A percentile compares a stretch with the other conserved stretches of the same genome.
Evolutionary conservation across 2,888 invertebrate species (phyloP).

Genomic region (Dynastes maya): DNA sequence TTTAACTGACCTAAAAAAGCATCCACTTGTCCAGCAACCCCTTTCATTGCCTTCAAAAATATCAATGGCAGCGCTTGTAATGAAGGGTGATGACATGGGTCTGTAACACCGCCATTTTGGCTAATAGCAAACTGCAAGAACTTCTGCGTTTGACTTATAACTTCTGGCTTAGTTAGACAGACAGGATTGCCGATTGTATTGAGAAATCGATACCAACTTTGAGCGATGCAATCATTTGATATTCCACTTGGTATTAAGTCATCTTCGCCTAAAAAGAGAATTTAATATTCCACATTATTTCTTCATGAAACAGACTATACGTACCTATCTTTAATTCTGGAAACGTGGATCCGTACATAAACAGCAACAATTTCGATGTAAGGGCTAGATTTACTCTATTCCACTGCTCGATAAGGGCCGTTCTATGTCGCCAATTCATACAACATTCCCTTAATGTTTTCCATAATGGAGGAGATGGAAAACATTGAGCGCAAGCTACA

Average conservation of each 20-base stretch:
- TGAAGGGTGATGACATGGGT: conserved; percentile 94
- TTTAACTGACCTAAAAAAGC: conserved; percentile 88
- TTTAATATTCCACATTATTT: neutral
- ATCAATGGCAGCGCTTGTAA: conserved; percentile 87
- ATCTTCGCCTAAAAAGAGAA: conserved; percentile 80
- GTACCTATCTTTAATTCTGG: conserved; percentile 85
- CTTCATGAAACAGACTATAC: neutral
- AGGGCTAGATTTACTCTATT: conserved; percentile 92
- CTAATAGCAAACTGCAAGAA: conserved; percentile 86
- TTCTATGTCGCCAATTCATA: conserved; percentile 94
- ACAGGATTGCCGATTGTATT: conserved; percentile 97
- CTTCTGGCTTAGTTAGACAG: conserved; percentile 89
- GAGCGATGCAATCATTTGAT: conserved; percentile 91
- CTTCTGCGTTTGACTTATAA: conserved; percentile 81
- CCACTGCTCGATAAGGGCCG: conserved; percentile 95
- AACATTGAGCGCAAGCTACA: conserved; percentile 84
- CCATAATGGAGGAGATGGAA: conserved; percentile 97
- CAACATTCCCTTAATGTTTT: conserved; percentile 95
- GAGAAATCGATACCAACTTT: conserved; percentile 96
- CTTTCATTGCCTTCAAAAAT: conserved; percentile 94
- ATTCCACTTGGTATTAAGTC: conserved; percentile 90
- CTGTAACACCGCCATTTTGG: conserved; percentile 83
- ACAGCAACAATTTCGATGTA: conserved; percentile 86
- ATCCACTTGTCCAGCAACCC: conserved; percentile 94
- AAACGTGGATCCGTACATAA: conserved; percentile 91